Evolutionary conservation across 1,140 invertebrate genomes (phyloP), one percentile per base, ranked within the genome.

Genomic region (Phymastichus coffea): DNA sequence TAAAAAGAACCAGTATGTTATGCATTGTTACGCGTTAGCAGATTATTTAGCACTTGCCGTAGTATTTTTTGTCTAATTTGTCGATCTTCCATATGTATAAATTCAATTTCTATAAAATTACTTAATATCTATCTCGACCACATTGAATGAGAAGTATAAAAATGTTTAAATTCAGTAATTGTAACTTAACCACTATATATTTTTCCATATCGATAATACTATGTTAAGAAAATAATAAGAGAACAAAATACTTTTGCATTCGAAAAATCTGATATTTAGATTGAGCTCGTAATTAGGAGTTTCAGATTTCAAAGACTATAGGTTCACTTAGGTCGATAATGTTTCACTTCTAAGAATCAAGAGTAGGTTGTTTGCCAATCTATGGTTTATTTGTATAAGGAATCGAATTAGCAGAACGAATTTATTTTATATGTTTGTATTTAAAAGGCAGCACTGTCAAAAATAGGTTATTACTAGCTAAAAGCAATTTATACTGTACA

Each of bases 171-270:
- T 56, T 62, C 47, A 46, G 33, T 62, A 61, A 51, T 56, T 56
- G 25, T 57, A 62, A 62, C 47, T 62, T 62, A 57, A 62, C 54
- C 54, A 57, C 54, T 62, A 62, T 62, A 62, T 62, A 62, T 62
- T 62, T 62, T 62, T 62, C 60, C 60, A 62, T 62, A 62, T 62
- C 53, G 54, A 62, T 62, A 62, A 57, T 62, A 57, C 56, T 62
- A 62, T 57, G 56, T 57, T 62, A 62, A 62, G 60, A 47, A 57
- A 62, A 57, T 17, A 52, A 57, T 57, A 52, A 57, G 33, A 57
- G 15, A 52, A 60, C 38, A 51, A 57, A 61, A 61, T 61, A 61
- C 59, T 61, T 61, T 61, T 61, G 59, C 59, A 61, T 55, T 61
- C 52, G 37, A 61, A 23, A 41, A 61, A 55, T 49, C 25, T 17